Base-by-base conservation (phyloP, 2,888 invertebrate species). In the Nymphalis c-album region DNA sequence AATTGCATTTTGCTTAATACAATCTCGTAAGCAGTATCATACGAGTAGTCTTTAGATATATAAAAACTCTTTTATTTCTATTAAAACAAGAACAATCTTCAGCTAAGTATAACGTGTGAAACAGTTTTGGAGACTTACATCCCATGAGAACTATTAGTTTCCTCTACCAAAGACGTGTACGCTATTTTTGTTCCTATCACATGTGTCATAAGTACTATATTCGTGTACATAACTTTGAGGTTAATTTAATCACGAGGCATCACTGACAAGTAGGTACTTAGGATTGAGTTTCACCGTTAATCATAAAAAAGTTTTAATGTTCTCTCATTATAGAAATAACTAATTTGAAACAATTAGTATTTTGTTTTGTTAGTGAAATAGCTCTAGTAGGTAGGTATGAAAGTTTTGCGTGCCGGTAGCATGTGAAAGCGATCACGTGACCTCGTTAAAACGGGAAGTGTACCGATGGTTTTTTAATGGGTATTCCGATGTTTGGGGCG, bases 251-350 rank as follows among this genome's bases (percentile, higher is more conserved):
- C 31, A 55, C 35, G 55, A 31, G n/a, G 26, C 31, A 35, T 31
- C n/a, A 55, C 31, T 17, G 55, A n/a, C 55, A 55, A 55, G 55
- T n/a, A 55, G n/a, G 35, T 16, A 31, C n/a, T 55, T 55, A 55
- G 16, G 51, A 22, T 26, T 7, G 16, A 26, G 31, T 55, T n/a
- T 55, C 55, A 55, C n/a, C 31, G n/a, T 17, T 55, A 55, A 31
- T 55, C 17, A 31, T 35, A 55, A 55, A 35, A 55, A 55, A 55
- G 55, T 55, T 55, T 26, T n/a, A 8, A 55, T n/a, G 4, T 48
- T 17, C 48, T 17, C 55, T 31, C 26, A 4, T 31, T n/a, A 17
- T 48, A n/a, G 26, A 55, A 31, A 55, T 55, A 31, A 31, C n/a
- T 17, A 31, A 31, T 31, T 6, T 48, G 13, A 13, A 13, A 13